These are phyloP conservation scores for Alauda arvensis DNA, from an alignment of 2,797 vertebrate species.

Conservation along the genomic window DNA sequence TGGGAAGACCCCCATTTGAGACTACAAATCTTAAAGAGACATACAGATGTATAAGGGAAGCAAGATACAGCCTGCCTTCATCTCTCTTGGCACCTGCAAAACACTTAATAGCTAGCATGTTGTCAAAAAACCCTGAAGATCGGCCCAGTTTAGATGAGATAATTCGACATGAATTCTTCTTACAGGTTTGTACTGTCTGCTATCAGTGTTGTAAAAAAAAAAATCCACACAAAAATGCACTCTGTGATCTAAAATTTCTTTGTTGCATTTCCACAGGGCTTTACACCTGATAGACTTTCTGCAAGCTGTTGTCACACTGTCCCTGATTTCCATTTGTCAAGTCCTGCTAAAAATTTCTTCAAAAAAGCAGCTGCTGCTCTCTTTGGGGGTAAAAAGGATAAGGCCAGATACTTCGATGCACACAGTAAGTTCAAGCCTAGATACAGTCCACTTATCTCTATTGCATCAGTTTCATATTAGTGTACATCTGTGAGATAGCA, in stretches of 20 bases:
- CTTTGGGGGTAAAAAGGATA: conserved; percentile 94
- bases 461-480: neutral
- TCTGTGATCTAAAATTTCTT: neutral
- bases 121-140: conserved; percentile 91
- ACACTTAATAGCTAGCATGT: conserved; percentile 89
- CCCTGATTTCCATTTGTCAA: conserved; percentile 95
- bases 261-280: conserved; percentile 78
- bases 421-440: conserved; percentile 80
- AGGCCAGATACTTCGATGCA: conserved; percentile 92
- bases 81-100: conserved; percentile 87
- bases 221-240: neutral
- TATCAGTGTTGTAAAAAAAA: neutral
- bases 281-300: conserved; percentile 91
- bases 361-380: conserved; percentile 96
- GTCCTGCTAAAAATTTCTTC: conserved; percentile 97
- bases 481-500: neutral
- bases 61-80: conserved; percentile 90
- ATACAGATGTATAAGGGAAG: conserved; percentile 93
- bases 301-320: conserved; percentile 91
- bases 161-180: conserved; percentile 92
- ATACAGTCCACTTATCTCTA: neutral
- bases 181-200: conserved; percentile 79
- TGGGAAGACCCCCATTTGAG: conserved; percentile 95
- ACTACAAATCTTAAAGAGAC: conserved; percentile 98
- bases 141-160: conserved; percentile 91